Evolutionary conservation across 2,113 vertebrate genomes (phyloP).

Genomic region (Cettia cetti): DNA sequence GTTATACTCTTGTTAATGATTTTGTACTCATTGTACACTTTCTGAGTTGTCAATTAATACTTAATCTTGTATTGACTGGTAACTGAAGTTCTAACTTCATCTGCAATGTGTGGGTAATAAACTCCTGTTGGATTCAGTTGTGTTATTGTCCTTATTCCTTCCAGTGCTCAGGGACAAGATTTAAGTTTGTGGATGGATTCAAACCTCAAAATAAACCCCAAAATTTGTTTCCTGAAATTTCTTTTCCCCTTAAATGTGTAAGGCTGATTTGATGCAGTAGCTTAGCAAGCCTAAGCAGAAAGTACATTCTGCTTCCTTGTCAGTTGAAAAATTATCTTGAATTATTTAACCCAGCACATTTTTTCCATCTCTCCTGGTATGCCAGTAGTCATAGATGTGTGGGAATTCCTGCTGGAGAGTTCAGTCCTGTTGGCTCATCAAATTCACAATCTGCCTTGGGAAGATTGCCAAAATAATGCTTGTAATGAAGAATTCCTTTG

Average conservation of each 20-base stretch:
- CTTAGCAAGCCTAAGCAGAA: not conserved
- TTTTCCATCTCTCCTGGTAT: not conserved
- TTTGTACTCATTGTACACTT: constrained; percentile 31
- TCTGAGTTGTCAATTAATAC: constrained; percentile 41
- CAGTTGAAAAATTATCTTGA: not conserved
- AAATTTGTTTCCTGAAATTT: not conserved
- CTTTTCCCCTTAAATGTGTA: not conserved
- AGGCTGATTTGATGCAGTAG: not conserved
- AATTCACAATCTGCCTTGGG: not conserved
- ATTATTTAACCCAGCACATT: not conserved
- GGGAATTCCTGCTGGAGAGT: not conserved
- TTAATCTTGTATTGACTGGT: not conserved
- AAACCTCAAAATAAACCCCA: not conserved
- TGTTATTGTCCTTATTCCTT: not conserved
- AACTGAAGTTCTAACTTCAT: constrained; percentile 39
- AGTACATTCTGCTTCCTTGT: accelerated
- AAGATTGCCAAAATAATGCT: not conserved
- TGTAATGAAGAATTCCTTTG: not conserved
- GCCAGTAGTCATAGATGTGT: not conserved
- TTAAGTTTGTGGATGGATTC: not conserved
- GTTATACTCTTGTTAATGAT: not conserved
- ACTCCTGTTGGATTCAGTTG: constrained; percentile 22
- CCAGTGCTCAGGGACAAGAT: not conserved
- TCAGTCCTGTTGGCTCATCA: not conserved
- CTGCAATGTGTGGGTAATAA: constrained; percentile 52